Evolutionary conservation across 2,797 vertebrate species (phyloP), one percentile per base, ranked within the genome.

Genomic region (Tangara arthus): DNA sequence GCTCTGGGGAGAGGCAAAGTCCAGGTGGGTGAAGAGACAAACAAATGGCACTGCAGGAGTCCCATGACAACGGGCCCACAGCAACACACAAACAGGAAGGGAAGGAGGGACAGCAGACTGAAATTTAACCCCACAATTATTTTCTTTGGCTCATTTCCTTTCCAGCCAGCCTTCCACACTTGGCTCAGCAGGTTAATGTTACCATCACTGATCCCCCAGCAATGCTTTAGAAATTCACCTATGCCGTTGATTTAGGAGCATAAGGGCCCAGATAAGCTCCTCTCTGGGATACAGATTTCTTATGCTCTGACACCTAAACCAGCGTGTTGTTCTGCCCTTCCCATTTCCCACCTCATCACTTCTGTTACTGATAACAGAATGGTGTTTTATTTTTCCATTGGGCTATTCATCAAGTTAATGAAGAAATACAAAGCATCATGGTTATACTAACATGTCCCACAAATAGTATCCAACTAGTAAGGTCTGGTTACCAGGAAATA

Each of bases 401-500:
- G n/a, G 56, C 47, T 55, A 59, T 79, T 86, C 30, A 78, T 86
- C 68, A 26, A 1, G 4, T 27, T 71, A 87, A 86, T 39, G 47
- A 27, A 69, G 71, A 89, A n/a, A 71, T 6, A 49, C 22, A 80
- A 66, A 86, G 20, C 53, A 82, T 41, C 68, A 23, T 1, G 2
- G 46, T 80, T 80, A 73, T 5, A 35, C 19, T 42, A 50, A 76
- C 1, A 6, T 26, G 26, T 52, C 70, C 79, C 63, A 63, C 49
- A 71, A 85, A 92, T 6, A 84, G 46, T 5, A 82, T 60, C 82
- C 73, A 55, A 8, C 59, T 28, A n/a, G 34, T 52, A 39, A 85
- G 42, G 30, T 93, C 80, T 89, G 42, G 47, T 34, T 91, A 94
- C 88, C 69, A 75, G 88, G 68, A 96, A 95, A 93, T 92, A 87